Evolutionary conservation across 2,113 vertebrate genomes (phyloP).

Genomic region (Tenrec ecaudatus): DNA sequence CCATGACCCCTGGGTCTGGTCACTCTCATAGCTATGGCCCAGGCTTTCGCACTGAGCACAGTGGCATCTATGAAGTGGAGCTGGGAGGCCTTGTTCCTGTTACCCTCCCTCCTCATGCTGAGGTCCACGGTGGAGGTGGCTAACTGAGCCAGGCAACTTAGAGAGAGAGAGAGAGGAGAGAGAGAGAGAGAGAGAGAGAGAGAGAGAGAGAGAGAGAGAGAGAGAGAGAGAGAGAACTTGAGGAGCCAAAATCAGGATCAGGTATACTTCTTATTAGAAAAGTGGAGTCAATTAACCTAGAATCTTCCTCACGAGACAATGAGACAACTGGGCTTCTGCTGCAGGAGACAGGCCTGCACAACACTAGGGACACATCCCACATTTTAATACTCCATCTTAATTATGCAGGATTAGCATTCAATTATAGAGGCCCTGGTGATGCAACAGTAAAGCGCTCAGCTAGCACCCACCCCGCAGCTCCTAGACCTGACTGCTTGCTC

Average conservation of each 20-base stretch:
- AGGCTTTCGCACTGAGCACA: too few relatives aligned
- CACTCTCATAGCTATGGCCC: too few relatives aligned
- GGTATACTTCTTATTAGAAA: too few relatives aligned
- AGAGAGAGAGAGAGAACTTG: too few relatives aligned
- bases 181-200: too few relatives aligned
- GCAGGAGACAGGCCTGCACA: background rate
- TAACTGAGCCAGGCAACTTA: background rate
- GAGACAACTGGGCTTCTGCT: background rate
- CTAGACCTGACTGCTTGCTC: too few relatives aligned
- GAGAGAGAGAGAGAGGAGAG: too few relatives aligned
- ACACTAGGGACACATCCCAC: background rate
- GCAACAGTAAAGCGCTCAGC: background rate
- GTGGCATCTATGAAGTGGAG: background rate
- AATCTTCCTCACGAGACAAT: background rate
- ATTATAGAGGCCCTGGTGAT: background rate
- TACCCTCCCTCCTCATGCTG: background rate
- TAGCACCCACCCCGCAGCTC: background rate
- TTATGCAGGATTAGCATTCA: background rate
- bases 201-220: too few relatives aligned
- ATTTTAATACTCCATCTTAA: background rate
- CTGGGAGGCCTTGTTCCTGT: background rate
- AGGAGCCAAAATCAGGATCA: too few relatives aligned
- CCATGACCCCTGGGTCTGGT: background rate
- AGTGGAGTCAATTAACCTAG: background rate
- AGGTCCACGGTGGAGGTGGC: background rate